Evolutionary conservation across 2,888 invertebrate species (phyloP).

Genomic region (Pseudoips prasinana): DNA sequence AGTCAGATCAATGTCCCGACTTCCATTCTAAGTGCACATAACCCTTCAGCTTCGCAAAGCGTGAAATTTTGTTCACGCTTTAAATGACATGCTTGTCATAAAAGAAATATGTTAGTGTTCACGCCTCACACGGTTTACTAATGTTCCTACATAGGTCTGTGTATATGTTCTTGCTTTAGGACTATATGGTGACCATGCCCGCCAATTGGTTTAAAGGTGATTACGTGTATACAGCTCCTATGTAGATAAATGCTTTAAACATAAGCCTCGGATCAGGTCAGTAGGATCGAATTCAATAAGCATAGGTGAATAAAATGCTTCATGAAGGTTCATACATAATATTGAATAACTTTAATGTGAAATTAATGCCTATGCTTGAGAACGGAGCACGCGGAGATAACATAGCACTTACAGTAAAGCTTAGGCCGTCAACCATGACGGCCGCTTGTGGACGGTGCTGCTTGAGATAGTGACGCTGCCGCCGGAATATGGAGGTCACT

Average conservation of each 20-base stretch:
- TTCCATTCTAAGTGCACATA: conserved; percentile 51
- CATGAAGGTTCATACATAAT: conserved; percentile 68
- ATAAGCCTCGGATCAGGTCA: conserved; percentile 58
- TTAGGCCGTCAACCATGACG: conserved; percentile 71
- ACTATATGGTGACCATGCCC: conserved; percentile 73
- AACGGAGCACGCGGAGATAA: conserved; percentile 81
- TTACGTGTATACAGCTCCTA: conserved; percentile 48
- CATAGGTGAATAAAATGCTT: conserved; percentile 64
- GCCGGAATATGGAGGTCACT: conserved; percentile 68
- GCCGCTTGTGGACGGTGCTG: conserved; percentile 74
- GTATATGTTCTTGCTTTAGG: conserved; percentile 55
- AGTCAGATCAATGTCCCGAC: conserved; percentile 24
- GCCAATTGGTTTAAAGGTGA: conserved; percentile 52
- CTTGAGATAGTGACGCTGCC: conserved; percentile 69
- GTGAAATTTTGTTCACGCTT: conserved; percentile 68
- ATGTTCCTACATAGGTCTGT: conserved; percentile 60
- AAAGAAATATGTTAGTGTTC: conserved; percentile 49
- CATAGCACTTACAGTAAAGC: conserved; percentile 81
- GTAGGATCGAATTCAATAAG: conserved; percentile 48
- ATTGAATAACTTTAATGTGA: conserved; percentile 67
- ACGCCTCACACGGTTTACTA: conserved; percentile 76
- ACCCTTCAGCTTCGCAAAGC: conserved; percentile 75
- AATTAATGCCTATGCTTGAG: conserved; percentile 78
- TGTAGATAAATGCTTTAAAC: conserved; percentile 63
- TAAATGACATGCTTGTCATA: conserved; percentile 61